Evolutionary conservation across 2,888 invertebrate species (phyloP), one percentile per base, ranked within the genome.

Genomic region (Tholera decimalis): DNA sequence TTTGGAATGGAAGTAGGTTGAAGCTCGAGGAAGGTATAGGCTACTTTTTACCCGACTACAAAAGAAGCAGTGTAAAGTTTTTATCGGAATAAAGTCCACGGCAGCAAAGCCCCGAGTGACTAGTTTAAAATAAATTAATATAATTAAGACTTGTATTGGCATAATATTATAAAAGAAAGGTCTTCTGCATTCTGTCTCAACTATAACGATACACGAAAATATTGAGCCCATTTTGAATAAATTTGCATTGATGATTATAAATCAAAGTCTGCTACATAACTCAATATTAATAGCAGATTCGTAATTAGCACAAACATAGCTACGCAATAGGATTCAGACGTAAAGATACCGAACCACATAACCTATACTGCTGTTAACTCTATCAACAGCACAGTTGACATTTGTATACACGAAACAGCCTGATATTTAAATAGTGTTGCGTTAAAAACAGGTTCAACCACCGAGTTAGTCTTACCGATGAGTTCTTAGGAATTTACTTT

Each of bases 371-470:
- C 20, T 79, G 67, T 55, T 77, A 54, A 70, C 70, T 67, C 51
- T 67, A 67, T 73, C 59, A 74, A 56, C 54, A 33, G 49, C 47
- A 50, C 41, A 22, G 58, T 71, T 79, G 80, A 79, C 79, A 79
- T 79, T 79, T 77, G 80, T 77, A 68, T 65, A 54, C 58, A 56
- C 70, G 53, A 72, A 66, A 51, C 54, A 35, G 20, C 44, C 60
- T 75, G 80, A 75, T 80, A 80, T 80, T 80, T 78, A 73, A 80
- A 80, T 78, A 80, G 46, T 50, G 61, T 77, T 79, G 75, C 72
- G 61, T 59, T 69, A 60, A 78, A 61, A 80, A 80, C 80, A 70
- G 80, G 80, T 80, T 56, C 54, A 60, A 59, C 64, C 24, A 64
- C 58, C 24, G 41, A 13, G 59, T 63, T 54, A 63, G 63, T 49